phyloP scores from a whole-genome alignment of 2,113 vertebrate genomes.

The Asarcornis scutulata region DNA sequence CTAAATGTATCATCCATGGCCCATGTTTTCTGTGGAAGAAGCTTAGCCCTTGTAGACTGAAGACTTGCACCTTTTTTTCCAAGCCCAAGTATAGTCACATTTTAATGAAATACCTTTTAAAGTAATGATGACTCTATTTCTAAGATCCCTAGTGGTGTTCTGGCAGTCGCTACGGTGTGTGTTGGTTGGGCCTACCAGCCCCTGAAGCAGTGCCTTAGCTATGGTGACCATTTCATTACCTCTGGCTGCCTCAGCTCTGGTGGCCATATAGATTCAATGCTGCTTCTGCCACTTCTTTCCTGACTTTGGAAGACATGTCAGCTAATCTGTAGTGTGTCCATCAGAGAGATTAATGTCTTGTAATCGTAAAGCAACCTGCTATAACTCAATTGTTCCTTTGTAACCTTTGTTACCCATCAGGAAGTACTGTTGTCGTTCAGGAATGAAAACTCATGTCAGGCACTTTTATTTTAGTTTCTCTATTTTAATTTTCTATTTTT shows the following conservation, averaged over 20 bases:
- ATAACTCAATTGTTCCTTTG: not conserved
- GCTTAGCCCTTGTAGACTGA: not conserved
- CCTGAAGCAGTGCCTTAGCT: not conserved
- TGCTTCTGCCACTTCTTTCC: not conserved
- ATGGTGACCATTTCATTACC: not conserved
- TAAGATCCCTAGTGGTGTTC: not conserved
- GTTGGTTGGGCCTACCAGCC: not conserved
- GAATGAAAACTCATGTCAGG: constrained; percentile 36
- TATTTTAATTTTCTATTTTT: not conserved
- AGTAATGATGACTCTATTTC: not conserved
- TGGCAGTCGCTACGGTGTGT: not conserved
- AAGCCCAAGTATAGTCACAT: not conserved
- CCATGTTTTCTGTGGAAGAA: not conserved
- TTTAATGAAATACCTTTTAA: not conserved
- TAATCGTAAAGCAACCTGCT: not conserved
- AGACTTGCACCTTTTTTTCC: accelerated
- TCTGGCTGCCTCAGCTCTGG: not conserved
- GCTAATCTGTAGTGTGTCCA: not conserved
- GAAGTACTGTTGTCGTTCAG: not conserved
- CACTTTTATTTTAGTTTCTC: constrained; percentile 4
- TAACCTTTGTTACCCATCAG: not conserved
- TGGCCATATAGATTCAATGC: not conserved
- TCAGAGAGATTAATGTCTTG: not conserved
- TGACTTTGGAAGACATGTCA: not conserved
- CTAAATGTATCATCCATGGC: not conserved